Conservation (phyloP, 2,113 vertebrate species). For the Tenebrosternarchus preto region DNA sequence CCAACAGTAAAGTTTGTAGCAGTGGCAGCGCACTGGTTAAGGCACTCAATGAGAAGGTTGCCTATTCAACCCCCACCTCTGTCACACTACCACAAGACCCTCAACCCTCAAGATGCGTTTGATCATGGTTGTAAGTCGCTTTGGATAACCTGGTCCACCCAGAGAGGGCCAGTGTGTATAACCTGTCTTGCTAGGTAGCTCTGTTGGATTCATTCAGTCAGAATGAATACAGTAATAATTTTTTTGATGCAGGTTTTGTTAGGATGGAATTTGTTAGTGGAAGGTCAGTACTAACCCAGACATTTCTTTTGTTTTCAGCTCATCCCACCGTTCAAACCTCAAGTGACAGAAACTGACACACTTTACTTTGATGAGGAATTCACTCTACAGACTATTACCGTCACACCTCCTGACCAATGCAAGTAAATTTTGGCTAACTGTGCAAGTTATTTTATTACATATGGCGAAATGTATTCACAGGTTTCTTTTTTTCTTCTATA, state of each 20-base stretch:
- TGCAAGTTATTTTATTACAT: background rate
- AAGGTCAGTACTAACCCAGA: background rate
- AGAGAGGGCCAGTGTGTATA: no score
- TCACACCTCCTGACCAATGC: slow-evolving; percentile 94
- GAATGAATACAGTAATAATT: no score
- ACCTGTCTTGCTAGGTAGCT: no score
- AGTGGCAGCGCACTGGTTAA: no score
- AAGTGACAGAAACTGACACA: slow-evolving; percentile 91
- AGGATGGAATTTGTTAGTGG: background rate
- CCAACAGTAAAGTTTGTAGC: no score
- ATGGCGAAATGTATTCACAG: background rate
- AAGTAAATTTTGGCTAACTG: slow-evolving; percentile 70
- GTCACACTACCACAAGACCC: no score
- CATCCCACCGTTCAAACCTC: slow-evolving; percentile 89
- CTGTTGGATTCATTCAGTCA: no score
- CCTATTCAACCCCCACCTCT: no score
- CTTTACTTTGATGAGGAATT: slow-evolving; percentile 95
- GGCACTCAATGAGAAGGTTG: no score
- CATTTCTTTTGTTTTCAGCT: slow-evolving; percentile 72
- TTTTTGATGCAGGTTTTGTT: background rate
- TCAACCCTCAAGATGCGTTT: no score
- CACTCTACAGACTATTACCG: slow-evolving; percentile 92
- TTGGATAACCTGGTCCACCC: no score
- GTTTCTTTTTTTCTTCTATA: slow-evolving; percentile 1
- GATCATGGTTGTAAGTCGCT: no score